Base-by-base conservation (phyloP, 2,888 invertebrate genomes). In the Anthrax anthrax region DNA sequence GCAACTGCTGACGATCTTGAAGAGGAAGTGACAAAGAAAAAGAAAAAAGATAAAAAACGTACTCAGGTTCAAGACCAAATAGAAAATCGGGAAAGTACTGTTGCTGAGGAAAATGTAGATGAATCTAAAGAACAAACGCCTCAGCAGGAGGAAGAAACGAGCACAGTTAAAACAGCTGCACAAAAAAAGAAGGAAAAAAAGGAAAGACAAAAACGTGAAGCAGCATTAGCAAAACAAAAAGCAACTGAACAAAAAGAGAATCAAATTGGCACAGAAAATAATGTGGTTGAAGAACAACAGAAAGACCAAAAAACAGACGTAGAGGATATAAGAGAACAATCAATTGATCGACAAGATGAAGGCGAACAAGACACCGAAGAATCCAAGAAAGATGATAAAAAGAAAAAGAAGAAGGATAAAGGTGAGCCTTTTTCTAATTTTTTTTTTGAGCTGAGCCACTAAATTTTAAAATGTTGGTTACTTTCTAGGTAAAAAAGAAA, bases 141-240 rank as follows among this genome's bases (percentile, higher is more conserved):
- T n/a, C 51, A 56, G n/a, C 57, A 56, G 12, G 51, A 18, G 2
- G 55, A 50, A 0, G 77, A 76, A 50, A 65, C 71, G 17, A 60
- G 71, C 34, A 79, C 81, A 1, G 73, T 85, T 14, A 87, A 88
- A 69, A 78, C 84, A 14, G 84, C 87, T 5, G 86, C 88, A 2
- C 87, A 89, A 60, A 90, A 90, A 69, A 89, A 87, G 60, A 88
- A 88, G 58, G 89, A 89, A 57, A 90, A 89, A 58, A 88, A 87
- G 57, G 86, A 88, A 65, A 74, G 84, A 16, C 77, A 79, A 55
- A 86, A 86, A 59, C 81, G 84, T 55, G 69, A 75, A 55, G 81
- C 81, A 48, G 76, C 80, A 37, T 43, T 60, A 27, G 61, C 60
- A 5, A 65, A 65, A 47, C 63, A 63, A 38, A 60, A 58, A 39